Percentiles rank a stretch among this genome's conserved stretches.
Conservation (phyloP, 2,888 invertebrate species). For the Blomia tropicalis region DNA sequence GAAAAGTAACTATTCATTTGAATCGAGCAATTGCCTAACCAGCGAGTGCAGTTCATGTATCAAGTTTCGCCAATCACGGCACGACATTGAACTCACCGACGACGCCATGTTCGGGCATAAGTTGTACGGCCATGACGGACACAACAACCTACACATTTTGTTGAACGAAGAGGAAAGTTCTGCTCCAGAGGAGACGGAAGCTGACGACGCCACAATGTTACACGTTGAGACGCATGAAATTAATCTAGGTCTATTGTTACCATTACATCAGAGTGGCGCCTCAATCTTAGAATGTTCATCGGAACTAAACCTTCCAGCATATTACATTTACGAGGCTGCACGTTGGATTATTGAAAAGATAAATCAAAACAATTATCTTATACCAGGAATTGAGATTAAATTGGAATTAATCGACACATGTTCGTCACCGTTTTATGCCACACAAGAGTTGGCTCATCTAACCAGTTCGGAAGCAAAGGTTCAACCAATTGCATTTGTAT, state of each 20-base stretch:
- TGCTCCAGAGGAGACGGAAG: neutral
- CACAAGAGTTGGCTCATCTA: constrained; percentile 25
- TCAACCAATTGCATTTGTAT: constrained; percentile 8
- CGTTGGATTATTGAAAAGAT: constrained; percentile 35
- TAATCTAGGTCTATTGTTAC: constrained; percentile 28
- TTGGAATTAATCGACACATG: constrained; percentile 28
- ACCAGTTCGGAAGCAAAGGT: constrained; percentile 7
- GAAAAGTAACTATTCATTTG: neutral
- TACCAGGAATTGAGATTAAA: constrained; percentile 26
- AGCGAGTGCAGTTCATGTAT: constrained; percentile 10
- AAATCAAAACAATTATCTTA: constrained; percentile 27
- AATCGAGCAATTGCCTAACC: neutral
- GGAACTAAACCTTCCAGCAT: constrained; percentile 31
- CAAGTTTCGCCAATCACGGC: constrained; percentile 26
- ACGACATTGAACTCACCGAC: constrained; percentile 20
- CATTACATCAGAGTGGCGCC: constrained; percentile 34
- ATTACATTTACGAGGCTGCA: constrained; percentile 36
- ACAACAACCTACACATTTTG: constrained; percentile 5
- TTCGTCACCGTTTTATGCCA: constrained; percentile 27
- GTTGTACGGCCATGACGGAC: neutral
- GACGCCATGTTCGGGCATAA: constrained; percentile 8
- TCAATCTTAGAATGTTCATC: constrained; percentile 33
- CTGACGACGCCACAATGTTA: neutral
- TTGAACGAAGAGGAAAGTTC: constrained; percentile 4
- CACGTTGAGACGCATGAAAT: constrained; percentile 21